Base-by-base conservation (phyloP, 2,888 invertebrate species). In the Cyclophora albipunctata region DNA sequence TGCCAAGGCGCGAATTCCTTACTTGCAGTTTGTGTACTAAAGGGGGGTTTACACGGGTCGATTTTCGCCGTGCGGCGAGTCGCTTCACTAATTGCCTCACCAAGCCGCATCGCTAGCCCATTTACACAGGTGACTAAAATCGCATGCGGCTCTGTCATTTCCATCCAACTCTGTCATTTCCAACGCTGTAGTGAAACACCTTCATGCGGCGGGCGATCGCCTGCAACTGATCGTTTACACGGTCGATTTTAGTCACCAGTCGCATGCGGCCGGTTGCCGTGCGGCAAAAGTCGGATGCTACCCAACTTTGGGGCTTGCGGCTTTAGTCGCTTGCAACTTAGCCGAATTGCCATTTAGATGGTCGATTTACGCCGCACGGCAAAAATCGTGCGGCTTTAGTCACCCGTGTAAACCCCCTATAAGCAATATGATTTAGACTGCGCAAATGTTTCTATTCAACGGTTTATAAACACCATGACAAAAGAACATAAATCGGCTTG, bases 301-400 rank as follows among this genome's bases (percentile, higher is more conserved):
- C 64, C 61, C 61, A 64, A 69, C 68, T 68, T 70, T 66, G 67
- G 62, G 64, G 61, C 67, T 68, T 66, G 68, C 65, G 62, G 64
- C 65, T 67, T 68, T 64, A 67, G 62, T 67, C 66, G 67, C 60
- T 60, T 65, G 65, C 63, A 3, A 60, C 62, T 41, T 66, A 64
- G 63, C 61, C 63, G 64, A 65, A 67, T 66, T 67, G 67, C 62
- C 64, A 65, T 66, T 67, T 62, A 66, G 58, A 67, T 47, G 59
- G 64, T 62, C 60, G 66, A 64, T 60, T 66, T 64, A 51, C 57
- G 59, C 62, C 60, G 62, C 54, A 58, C 64, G 60, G 65, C 63
- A 57, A 58, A 57, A 66, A 61, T 71, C 64, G 62, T 66, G 63
- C 64, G 60, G 62, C 65, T 68, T 67, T 68, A 67, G 63, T 68